Evolutionary conservation across 2,113 vertebrate genomes (phyloP).

Genomic region (Otocyon megalotis): DNA sequence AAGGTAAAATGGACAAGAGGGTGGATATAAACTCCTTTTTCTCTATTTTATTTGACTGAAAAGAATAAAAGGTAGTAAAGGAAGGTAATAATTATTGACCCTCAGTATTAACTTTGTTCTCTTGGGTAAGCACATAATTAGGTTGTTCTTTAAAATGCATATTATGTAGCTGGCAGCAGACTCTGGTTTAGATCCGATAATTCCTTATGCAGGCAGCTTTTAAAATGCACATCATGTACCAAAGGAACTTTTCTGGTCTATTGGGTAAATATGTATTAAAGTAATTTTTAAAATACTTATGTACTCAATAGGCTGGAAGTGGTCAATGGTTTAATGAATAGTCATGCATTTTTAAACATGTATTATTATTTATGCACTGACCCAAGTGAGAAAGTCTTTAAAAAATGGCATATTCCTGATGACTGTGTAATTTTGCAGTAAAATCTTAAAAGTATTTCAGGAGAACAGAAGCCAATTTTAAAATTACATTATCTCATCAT

Average conservation of each 20-base stretch:
- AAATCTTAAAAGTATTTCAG: constrained; percentile 76
- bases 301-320: constrained; percentile 83
- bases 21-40: neutral
- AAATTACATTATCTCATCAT: constrained; percentile 76
- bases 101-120: constrained; percentile 72
- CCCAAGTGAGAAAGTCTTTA: constrained; percentile 76
- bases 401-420: constrained; percentile 76
- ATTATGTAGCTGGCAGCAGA: constrained; percentile 63
- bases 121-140: constrained; percentile 72
- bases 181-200: constrained; percentile 70
- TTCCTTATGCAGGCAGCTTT: constrained; percentile 81
- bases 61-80: constrained; percentile 69
- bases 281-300: constrained; percentile 86
- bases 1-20: constrained; percentile 54
- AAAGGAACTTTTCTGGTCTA: constrained; percentile 82
- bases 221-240: constrained; percentile 79
- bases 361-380: constrained; percentile 82
- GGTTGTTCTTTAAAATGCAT: constrained; percentile 72
- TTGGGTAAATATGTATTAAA: constrained; percentile 86
- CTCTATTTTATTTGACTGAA: constrained; percentile 67
- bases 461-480: constrained; percentile 73
- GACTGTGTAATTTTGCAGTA: constrained; percentile 78
- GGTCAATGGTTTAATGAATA: constrained; percentile 83
- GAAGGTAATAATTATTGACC: constrained; percentile 77
- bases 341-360: constrained; percentile 81